Conservation (phyloP, 2,888 invertebrate species). For the Leptarthrus brevirostris region DNA sequence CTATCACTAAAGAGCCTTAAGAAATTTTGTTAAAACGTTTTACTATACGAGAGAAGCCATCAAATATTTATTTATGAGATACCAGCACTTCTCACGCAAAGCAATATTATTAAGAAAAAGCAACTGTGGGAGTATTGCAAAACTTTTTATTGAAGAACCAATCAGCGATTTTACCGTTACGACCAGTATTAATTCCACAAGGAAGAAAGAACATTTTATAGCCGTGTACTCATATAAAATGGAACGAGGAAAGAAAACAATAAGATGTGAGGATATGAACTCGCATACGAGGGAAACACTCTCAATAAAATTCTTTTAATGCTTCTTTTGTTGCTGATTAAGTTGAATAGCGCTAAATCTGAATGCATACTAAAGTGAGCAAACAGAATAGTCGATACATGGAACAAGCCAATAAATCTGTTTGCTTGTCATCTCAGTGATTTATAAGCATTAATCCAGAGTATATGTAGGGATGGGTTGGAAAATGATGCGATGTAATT, state of each 20-base stretch:
- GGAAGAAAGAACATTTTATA: not conserved
- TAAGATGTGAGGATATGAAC: conserved; percentile 19
- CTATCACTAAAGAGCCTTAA: too few species aligned
- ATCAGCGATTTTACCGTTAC: not conserved
- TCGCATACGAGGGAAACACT: not conserved
- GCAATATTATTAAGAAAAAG: too few species aligned
- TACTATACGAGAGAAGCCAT: too few species aligned
- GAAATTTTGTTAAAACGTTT: too few species aligned
- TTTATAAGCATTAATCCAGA: conserved; percentile 41
- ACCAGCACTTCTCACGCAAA: too few species aligned
- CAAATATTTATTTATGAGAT: too few species aligned
- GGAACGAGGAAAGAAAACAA: conserved; percentile 4
- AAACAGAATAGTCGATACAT: not conserved
- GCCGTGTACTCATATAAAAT: not conserved
- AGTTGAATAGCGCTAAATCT: conserved; percentile 39
- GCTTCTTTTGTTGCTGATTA: conserved; percentile 42
- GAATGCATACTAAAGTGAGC: not conserved
- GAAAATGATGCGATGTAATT: not conserved
- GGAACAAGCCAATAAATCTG: conserved; percentile 37
- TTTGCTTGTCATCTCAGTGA: conserved; percentile 39
- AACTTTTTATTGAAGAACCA: not conserved
- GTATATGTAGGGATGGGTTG: conserved; percentile 4
- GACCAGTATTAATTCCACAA: not conserved
- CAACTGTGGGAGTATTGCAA: too few species aligned
- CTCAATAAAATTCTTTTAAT: conserved; percentile 37